Base-by-base conservation (phyloP, 2,888 invertebrate genomes). In the Venusia cambrica region DNA sequence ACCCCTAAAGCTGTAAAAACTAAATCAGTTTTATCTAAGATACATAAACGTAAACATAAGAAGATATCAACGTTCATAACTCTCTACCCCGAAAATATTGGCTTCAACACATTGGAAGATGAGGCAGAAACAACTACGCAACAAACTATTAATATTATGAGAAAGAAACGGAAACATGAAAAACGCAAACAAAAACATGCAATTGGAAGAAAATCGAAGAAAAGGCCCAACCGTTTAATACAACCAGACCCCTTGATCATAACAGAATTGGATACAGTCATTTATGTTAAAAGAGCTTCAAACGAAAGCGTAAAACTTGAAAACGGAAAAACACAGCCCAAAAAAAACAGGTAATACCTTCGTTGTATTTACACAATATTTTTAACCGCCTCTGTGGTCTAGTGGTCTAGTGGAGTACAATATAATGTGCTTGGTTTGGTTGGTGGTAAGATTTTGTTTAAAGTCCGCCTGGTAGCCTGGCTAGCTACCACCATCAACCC, bases 81-180 rank as follows among this genome's bases (percentile, higher is more conserved):
- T 8, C 8, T 48, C 1, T 39, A 46, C 10, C 29, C 48, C 1
- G 45, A 46, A 29, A 16, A 19, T 6, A 38, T 45, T 3, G 39
- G 22, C 6, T 3, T 10, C 4, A 30, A 15, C 4, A 6, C 22
- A n/a, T n/a, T n/a, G n/a, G n/a, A n/a, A n/a, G n/a, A n/a, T 1
- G 31, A 35, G 13, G 21, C 6, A 4, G 17, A 21, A 33, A 24
- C 22, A 3, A 32, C 29, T 2, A 45, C 18, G 1, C 33, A 1
- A 5, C 30, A 29, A 31, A n/a, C n/a, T n/a, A n/a, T n/a, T n/a
- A n/a, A n/a, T n/a, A n/a, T n/a, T n/a, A n/a, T n/a, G n/a, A n/a
- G n/a, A n/a, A n/a, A n/a, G n/a, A 30, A 20, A 15, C 16, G 8
- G 0, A 32, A 12, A 14, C 17, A 17, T n/a, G 38, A 32, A 4